Conservation (phyloP, 2,113 vertebrate genomes). For the Daubentonia madagascariensis region DNA sequence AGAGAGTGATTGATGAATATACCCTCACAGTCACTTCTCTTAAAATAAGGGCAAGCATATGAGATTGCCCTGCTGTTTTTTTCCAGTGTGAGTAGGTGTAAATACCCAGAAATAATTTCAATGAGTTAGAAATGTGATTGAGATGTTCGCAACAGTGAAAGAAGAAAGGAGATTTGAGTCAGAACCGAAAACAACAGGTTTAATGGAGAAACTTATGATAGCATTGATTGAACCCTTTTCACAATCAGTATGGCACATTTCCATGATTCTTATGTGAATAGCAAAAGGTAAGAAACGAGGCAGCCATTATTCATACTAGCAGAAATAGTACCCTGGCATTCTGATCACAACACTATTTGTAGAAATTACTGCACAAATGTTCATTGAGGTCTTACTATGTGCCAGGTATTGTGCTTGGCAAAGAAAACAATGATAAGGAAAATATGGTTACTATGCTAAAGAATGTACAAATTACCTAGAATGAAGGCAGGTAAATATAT, state of each 20-base stretch:
- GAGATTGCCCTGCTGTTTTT: not conserved
- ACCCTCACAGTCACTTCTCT: not conserved
- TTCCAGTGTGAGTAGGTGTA: not conserved
- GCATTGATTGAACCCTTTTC: not conserved
- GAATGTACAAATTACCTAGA: not conserved
- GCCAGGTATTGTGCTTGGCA: not conserved
- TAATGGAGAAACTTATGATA: not conserved
- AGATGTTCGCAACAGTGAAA: not conserved
- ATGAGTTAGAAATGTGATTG: conserved; percentile 46
- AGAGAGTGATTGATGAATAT: conserved; percentile 20
- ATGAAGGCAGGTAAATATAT: not conserved
- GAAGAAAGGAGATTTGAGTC: not conserved
- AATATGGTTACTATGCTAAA: not conserved
- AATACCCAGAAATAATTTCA: conserved; percentile 19
- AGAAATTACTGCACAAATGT: not conserved
- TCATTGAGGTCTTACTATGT: not conserved
- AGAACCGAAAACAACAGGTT: not conserved
- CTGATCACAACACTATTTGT: not conserved
- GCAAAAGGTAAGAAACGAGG: not conserved
- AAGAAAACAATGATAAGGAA: not conserved
- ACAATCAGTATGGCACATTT: not conserved
- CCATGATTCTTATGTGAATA: not conserved
- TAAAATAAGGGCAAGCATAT: conserved; percentile 19
- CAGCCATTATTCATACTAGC: not conserved
- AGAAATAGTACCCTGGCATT: not conserved